These are phyloP conservation scores for Styela plicata DNA, from an alignment of 23 tunicate genomes.

Conservation along the genomic window DNA sequence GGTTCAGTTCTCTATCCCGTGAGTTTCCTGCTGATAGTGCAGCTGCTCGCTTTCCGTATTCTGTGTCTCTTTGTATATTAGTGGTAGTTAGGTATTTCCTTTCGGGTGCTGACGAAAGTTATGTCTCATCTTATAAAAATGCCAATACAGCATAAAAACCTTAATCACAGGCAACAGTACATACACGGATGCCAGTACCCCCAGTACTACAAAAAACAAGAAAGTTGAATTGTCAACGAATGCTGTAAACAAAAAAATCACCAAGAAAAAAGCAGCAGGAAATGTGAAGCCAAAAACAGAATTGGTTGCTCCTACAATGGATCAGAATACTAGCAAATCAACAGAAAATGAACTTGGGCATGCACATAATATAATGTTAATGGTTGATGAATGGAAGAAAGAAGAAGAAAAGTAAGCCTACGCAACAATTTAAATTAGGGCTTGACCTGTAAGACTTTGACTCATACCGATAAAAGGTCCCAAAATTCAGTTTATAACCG, in stretches of 20 bases:
- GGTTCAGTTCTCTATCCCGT: no score
- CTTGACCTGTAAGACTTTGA: no score
- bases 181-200: background rate
- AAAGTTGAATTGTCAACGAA: background rate
- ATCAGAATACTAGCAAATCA: background rate
- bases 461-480: no score
- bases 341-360: background rate
- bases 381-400: conserved; percentile 32
- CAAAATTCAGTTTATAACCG: no score
- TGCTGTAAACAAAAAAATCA: background rate
- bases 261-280: background rate
- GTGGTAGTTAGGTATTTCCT: no score
- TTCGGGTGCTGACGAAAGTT: background rate
- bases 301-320: background rate
- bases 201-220: background rate
- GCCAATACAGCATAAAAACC: background rate
- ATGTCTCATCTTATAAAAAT: background rate
- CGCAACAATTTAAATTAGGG: no score
- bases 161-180: no score
- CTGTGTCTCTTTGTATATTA: no score
- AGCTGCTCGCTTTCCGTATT: no score
- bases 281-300: background rate
- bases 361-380: background rate
- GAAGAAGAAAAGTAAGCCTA: conserved; percentile 21
- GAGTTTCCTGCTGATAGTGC: background rate